Conservation (phyloP, 2,113 vertebrate species). For the Mixornis gularis region DNA sequence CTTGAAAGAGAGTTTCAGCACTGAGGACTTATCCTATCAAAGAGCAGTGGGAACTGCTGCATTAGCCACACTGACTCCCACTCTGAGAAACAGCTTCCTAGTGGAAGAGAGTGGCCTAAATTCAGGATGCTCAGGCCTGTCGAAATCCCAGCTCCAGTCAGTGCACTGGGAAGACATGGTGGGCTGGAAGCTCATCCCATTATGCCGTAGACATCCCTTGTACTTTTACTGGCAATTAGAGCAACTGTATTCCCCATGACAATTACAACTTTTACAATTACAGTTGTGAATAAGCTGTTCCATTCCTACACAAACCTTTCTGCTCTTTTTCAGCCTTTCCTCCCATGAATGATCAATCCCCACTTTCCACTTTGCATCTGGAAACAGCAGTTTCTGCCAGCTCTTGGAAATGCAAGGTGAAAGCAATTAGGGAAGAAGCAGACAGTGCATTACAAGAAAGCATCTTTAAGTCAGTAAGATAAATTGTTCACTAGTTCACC, state of each 20-base stretch:
- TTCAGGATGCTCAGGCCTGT: background rate
- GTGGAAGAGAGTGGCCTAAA: background rate
- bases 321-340: background rate
- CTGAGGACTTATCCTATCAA: background rate
- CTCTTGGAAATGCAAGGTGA: background rate
- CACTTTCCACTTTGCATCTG: background rate
- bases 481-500: background rate
- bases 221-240: background rate
- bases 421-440: background rate
- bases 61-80: rapidly evolving
- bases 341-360: background rate
- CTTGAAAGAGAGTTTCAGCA: background rate
- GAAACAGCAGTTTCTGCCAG: background rate
- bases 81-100: background rate
- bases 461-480: background rate
- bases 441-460: background rate
- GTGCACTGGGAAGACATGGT: background rate
- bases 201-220: background rate
- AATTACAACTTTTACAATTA: background rate
- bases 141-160: background rate
- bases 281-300: background rate
- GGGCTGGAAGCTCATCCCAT: background rate
- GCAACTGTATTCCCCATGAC: background rate
- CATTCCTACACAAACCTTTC: background rate
- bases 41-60: background rate